phyloP scores from a whole-genome alignment of 2,113 vertebrate genomes.

The Antechinus stuartii region DNA sequence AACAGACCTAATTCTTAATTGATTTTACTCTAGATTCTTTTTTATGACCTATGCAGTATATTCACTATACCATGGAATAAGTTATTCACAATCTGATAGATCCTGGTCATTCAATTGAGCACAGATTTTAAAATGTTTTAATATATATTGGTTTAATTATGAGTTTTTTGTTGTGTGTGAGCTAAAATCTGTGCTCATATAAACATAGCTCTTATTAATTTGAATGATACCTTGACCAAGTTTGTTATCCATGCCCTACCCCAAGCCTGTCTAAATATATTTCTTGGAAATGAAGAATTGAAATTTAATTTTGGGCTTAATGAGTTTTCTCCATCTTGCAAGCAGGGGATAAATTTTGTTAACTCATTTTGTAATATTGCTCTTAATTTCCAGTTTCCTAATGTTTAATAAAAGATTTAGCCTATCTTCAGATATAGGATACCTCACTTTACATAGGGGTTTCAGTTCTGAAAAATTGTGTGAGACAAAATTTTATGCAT shows the following conservation, averaged over 20 bases:
- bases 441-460: constrained; percentile 46
- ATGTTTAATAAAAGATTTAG: constrained; percentile 41
- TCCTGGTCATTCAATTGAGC: constrained; percentile 27
- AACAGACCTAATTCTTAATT: not conserved
- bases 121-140: not conserved
- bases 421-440: constrained; percentile 33
- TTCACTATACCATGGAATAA: constrained; percentile 15
- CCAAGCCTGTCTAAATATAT: not conserved
- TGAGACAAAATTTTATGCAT: constrained; percentile 27
- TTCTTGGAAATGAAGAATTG: not conserved
- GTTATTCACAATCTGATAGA: constrained; percentile 29
- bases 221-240: not conserved
- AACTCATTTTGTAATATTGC: constrained; percentile 38
- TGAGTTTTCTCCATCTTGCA: not conserved
- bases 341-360: constrained; percentile 28
- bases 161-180: constrained; percentile 6
- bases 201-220: constrained; percentile 22
- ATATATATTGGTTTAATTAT: constrained; percentile 12
- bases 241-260: not conserved
- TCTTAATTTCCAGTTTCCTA: constrained; percentile 21
- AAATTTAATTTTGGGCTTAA: not conserved
- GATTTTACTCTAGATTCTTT: not conserved
- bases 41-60: not conserved
- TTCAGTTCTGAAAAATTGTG: constrained; percentile 37
- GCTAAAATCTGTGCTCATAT: not conserved